Conservation (phyloP, 2,888 invertebrate genomes). For the Leptogaster cylindrica region DNA sequence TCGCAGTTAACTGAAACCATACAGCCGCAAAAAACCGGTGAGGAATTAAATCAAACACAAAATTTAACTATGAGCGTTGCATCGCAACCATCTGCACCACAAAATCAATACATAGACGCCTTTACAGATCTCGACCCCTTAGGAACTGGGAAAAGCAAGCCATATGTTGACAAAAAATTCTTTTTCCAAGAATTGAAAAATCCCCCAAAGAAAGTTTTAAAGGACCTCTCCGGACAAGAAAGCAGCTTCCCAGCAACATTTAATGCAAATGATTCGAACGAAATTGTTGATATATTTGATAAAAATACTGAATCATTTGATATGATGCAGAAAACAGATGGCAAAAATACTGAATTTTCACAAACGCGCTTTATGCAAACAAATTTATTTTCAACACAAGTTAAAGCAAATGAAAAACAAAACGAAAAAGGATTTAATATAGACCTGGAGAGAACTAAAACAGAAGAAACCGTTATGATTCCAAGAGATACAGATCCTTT, state of each 20-base stretch:
- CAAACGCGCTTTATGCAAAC: slow-evolving; percentile 41
- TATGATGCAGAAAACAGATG: neutral
- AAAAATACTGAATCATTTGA: slow-evolving; percentile 1
- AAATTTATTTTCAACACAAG: slow-evolving; percentile 47
- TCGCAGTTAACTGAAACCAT: slow-evolving; percentile 39
- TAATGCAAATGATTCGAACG: slow-evolving; percentile 14
- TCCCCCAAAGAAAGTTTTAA: slow-evolving; percentile 90
- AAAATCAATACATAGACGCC: slow-evolving; percentile 71
- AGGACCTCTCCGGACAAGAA: slow-evolving; percentile 70
- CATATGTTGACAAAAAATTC: slow-evolving; percentile 94
- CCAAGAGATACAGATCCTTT: slow-evolving; percentile 62
- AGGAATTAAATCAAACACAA: slow-evolving; percentile 32
- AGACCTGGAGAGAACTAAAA: slow-evolving; percentile 55
- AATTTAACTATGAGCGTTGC: slow-evolving; percentile 32
- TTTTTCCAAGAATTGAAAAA: slow-evolving; percentile 96
- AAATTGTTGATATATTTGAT: slow-evolving; percentile 11
- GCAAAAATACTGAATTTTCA: slow-evolving; percentile 38
- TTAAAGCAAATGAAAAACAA: slow-evolving; percentile 25
- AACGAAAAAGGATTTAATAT: slow-evolving; percentile 43
- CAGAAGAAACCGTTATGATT: slow-evolving; percentile 60
- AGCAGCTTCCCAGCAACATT: slow-evolving; percentile 47
- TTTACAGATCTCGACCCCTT: slow-evolving; percentile 93
- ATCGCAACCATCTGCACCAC: slow-evolving; percentile 17
- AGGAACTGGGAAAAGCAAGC: slow-evolving; percentile 89
- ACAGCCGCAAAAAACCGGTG: slow-evolving; percentile 41